Conservation (phyloP, 1,140 invertebrate genomes). For the Hyles euphorbiae region DNA sequence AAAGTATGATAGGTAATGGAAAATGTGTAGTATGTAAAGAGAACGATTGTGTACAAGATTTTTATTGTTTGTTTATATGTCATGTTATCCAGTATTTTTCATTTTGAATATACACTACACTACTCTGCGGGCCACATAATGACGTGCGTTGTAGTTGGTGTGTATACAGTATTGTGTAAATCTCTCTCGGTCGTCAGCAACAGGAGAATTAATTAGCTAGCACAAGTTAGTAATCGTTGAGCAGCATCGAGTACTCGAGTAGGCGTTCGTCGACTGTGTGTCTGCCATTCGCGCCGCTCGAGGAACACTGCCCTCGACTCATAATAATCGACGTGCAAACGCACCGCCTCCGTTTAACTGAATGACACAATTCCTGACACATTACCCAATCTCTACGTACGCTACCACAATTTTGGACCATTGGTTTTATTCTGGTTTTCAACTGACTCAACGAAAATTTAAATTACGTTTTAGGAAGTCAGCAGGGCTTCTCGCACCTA, state of each 20-base stretch:
- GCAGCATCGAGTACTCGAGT: conserved; percentile 22
- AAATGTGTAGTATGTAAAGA: too few relatives aligned
- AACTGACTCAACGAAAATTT: too few relatives aligned
- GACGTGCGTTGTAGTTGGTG: neutral
- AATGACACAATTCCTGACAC: conserved; percentile 69
- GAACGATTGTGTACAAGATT: too few relatives aligned
- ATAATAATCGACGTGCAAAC: conserved; percentile 55
- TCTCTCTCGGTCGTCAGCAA: neutral
- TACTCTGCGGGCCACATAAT: too few relatives aligned
- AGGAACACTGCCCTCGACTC: conserved; percentile 54
- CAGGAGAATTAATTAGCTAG: too few relatives aligned
- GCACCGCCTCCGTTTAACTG: conserved; percentile 56
- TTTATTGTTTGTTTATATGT: too few relatives aligned
- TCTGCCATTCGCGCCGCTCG: conserved; percentile 36
- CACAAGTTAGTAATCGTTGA: too few relatives aligned
- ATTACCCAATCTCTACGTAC: conserved; percentile 60
- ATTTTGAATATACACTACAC: too few relatives aligned
- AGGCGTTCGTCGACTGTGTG: conserved; percentile 41
- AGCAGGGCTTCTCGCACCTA: too few relatives aligned
- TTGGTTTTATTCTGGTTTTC: conserved; percentile 3
- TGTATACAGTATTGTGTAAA: neutral
- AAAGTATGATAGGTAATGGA: neutral
- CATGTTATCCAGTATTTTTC: too few relatives aligned
- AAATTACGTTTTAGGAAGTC: too few relatives aligned
- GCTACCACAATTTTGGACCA: conserved; percentile 41